A percentile compares a stretch with the other conserved stretches of the same genome.
Evolutionary conservation across 1,140 invertebrate species (phyloP).

Genomic region (Drosophila tsacasi): DNA sequence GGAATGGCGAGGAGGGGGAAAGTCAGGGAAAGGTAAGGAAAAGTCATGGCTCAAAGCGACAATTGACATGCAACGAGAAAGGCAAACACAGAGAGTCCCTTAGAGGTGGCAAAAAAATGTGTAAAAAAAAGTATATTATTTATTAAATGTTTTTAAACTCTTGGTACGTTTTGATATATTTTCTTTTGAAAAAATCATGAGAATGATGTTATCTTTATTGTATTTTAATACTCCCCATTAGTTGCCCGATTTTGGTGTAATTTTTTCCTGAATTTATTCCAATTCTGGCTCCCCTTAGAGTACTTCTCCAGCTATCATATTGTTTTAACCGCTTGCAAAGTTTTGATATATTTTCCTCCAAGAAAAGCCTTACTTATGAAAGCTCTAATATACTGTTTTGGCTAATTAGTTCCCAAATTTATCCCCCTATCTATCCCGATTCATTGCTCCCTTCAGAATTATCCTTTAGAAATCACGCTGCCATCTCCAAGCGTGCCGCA

Average conservation of each 20-base stretch:
- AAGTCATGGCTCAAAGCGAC: slow-evolving; percentile 44
- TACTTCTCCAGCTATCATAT: too few relatives aligned
- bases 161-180: not conserved
- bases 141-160: too few relatives aligned
- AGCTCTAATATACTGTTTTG: too few relatives aligned
- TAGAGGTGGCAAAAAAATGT: slow-evolving; percentile 3
- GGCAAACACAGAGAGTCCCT: not conserved
- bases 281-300: too few relatives aligned
- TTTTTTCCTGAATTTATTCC: too few relatives aligned
- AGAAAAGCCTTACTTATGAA: fast-evolving
- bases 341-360: not conserved
- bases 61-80: slow-evolving; percentile 66
- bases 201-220: not conserved
- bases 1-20: not conserved
- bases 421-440: not conserved
- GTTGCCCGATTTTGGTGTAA: too few relatives aligned
- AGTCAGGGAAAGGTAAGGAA: slow-evolving; percentile 1
- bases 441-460: fast-evolving
- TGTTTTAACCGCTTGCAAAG: not conserved
- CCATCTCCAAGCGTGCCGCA: slow-evolving; percentile 16
- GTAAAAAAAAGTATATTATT: not conserved
- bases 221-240: too few relatives aligned
- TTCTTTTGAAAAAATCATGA: not conserved
- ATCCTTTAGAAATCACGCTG: not conserved
- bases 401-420: not conserved